Conservation (phyloP, 2,797 vertebrate species). For the Cuniculus paca region DNA sequence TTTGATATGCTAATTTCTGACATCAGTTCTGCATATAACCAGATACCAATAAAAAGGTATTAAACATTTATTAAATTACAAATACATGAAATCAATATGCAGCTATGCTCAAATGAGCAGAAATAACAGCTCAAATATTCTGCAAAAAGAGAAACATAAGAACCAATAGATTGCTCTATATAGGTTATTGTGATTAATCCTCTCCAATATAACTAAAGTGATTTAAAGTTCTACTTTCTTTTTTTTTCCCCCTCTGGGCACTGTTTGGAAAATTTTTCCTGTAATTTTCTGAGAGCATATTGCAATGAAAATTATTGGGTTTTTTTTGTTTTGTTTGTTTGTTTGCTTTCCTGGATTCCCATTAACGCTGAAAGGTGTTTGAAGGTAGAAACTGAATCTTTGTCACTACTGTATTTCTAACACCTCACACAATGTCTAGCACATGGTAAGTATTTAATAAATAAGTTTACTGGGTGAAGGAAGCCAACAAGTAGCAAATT, state of each 20-base stretch:
- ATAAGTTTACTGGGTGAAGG: neutral
- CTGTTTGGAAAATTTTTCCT: neutral
- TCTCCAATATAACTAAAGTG: constrained; percentile 60
- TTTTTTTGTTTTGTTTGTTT: too few relatives aligned
- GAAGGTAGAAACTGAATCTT: neutral
- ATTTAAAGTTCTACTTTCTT: neutral
- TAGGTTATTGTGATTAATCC: constrained; percentile 24
- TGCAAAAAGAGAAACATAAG: constrained; percentile 57
- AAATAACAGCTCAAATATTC: constrained; percentile 67
- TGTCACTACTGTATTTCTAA: neutral
- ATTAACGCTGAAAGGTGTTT: neutral
- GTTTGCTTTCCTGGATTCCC: neutral
- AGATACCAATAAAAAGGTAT: constrained; percentile 81
- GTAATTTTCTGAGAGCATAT: constrained; percentile 44
- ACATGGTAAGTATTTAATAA: neutral
- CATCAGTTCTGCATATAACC: constrained; percentile 66
- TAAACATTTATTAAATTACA: constrained; percentile 84
- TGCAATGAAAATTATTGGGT: neutral
- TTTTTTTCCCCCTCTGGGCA: neutral
- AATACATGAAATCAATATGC: constrained; percentile 75
- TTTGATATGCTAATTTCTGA: constrained; percentile 74
- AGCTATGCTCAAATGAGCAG: constrained; percentile 66
- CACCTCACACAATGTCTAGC: neutral
- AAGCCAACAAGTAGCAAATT: neutral
- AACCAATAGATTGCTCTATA: constrained; percentile 17